phyloP scores from a whole-genome alignment of 1,140 invertebrate species.

The Drosophila ironensis region DNA sequence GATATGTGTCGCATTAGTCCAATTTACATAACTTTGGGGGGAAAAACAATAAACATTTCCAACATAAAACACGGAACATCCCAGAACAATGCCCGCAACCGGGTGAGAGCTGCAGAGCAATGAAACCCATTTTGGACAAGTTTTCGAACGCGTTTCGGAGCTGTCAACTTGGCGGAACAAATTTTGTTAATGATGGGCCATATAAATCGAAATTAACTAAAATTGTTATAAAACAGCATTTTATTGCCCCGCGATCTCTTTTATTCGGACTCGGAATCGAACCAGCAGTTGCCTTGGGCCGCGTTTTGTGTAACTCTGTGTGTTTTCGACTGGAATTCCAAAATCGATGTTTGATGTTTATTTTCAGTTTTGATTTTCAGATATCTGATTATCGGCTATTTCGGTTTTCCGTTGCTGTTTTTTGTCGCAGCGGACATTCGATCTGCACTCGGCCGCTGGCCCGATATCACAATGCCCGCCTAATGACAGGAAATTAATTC shows the following conservation, averaged over 20 bases:
- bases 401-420: neutral
- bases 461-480: slow-evolving; percentile 57
- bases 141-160: slow-evolving; percentile 52
- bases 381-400: neutral
- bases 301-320: slow-evolving; percentile 26
- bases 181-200: slow-evolving; percentile 71
- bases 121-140: slow-evolving; percentile 44
- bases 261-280: slow-evolving; percentile 5
- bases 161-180: slow-evolving; percentile 72
- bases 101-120: slow-evolving; percentile 40
- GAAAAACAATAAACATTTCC: slow-evolving; percentile 57
- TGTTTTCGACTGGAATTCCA: slow-evolving; percentile 24
- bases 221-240: slow-evolving; percentile 70
- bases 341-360: neutral
- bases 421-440: slow-evolving; percentile 37
- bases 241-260: slow-evolving; percentile 40
- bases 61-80: slow-evolving; percentile 47
- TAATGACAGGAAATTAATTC: slow-evolving; percentile 71
- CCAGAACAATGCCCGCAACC: slow-evolving; percentile 40
- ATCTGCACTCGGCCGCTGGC: slow-evolving; percentile 51
- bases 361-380: slow-evolving; percentile 5
- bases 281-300: slow-evolving; percentile 20
- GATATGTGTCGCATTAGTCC: slow-evolving; percentile 45
- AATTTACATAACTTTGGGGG: slow-evolving; percentile 57
- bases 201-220: slow-evolving; percentile 65